Percentiles rank a stretch among this genome's conserved stretches.
Evolutionary conservation across 2,888 invertebrate species (phyloP).

Genomic region (Petrolisthes cinctipes): DNA sequence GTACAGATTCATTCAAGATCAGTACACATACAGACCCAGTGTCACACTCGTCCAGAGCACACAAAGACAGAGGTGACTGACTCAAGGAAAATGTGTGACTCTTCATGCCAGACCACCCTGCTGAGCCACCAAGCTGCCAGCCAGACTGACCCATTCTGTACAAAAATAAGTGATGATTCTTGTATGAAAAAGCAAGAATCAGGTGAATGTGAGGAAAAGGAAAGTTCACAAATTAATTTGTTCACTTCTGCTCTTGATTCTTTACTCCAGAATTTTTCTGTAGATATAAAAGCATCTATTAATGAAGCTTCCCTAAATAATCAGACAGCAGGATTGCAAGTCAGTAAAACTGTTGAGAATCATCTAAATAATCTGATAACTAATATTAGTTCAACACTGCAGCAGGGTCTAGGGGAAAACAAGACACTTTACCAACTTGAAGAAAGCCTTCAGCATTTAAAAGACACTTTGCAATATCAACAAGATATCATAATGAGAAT

Average conservation of each 20-base stretch:
- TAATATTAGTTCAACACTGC: constrained; percentile 23
- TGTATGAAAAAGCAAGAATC: neutral
- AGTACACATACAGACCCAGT: constrained; percentile 26
- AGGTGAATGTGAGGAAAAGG: neutral
- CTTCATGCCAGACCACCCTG: constrained; percentile 20
- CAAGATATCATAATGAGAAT: constrained; percentile 22
- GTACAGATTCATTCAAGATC: constrained; percentile 7
- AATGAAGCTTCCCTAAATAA: constrained; percentile 11
- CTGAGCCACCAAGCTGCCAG: constrained; percentile 11
- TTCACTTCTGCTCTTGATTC: constrained; percentile 32
- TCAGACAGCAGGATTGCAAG: constrained; percentile 32
- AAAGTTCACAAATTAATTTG: neutral
- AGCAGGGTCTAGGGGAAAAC: constrained; percentile 17
- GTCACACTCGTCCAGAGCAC: no score
- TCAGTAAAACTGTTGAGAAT: constrained; percentile 20
- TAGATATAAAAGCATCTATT: constrained; percentile 31
- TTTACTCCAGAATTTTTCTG: constrained; percentile 35
- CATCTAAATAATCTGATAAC: constrained; percentile 25
- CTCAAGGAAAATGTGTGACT: constrained; percentile 22
- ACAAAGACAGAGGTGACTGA: neutral
- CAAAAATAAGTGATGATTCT: neutral
- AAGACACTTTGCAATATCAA: constrained; percentile 31
- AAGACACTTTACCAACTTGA: constrained; percentile 22
- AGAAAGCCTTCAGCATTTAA: constrained; percentile 6
- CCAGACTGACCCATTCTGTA: constrained; percentile 32